These are phyloP conservation scores for Oryzias dopingdopingensis DNA, from an alignment of 2,797 vertebrate genomes.

Conservation along the genomic window DNA sequence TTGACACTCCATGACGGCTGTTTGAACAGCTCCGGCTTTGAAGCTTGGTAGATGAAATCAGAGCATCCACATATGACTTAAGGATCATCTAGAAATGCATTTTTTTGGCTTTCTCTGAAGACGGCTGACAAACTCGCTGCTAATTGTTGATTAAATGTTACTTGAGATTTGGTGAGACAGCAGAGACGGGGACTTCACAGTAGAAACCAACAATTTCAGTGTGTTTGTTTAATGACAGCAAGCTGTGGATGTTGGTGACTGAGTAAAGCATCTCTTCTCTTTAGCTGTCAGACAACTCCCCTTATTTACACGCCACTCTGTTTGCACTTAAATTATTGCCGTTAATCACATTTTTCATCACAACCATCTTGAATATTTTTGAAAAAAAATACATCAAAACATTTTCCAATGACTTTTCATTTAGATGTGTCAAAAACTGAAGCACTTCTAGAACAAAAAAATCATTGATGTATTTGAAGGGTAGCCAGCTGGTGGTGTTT, in stretches of 20 bases:
- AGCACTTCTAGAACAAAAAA: background rate
- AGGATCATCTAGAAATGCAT: conserved; percentile 68
- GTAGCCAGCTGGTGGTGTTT: conserved; percentile 20
- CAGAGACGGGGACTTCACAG: conserved; percentile 52
- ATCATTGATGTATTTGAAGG: background rate
- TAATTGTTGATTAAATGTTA: conserved; percentile 63
- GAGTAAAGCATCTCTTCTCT: conserved; percentile 33
- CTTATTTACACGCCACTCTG: conserved; percentile 39
- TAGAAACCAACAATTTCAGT: conserved; percentile 47
- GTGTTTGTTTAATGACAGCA: conserved; percentile 58
- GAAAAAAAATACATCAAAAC: conserved; percentile 19
- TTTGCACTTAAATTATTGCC: conserved; percentile 37
- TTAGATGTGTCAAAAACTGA: conserved; percentile 20
- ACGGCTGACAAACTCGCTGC: conserved; percentile 67
- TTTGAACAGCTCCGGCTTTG: conserved; percentile 75
- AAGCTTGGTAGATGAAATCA: conserved; percentile 67
- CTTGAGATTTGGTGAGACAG: conserved; percentile 53
- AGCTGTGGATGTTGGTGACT: conserved; percentile 48
- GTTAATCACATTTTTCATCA: conserved; percentile 46
- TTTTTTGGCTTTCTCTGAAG: conserved; percentile 56
- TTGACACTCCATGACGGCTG: conserved; percentile 70
- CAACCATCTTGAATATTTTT: conserved; percentile 9
- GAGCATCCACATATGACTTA: conserved; percentile 70
- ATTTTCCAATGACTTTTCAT: conserved; percentile 15
- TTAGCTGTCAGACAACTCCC: conserved; percentile 14